phyloP scores from a whole-genome alignment of 2,797 vertebrate genomes.

The Lophotriccus pileatus region DNA sequence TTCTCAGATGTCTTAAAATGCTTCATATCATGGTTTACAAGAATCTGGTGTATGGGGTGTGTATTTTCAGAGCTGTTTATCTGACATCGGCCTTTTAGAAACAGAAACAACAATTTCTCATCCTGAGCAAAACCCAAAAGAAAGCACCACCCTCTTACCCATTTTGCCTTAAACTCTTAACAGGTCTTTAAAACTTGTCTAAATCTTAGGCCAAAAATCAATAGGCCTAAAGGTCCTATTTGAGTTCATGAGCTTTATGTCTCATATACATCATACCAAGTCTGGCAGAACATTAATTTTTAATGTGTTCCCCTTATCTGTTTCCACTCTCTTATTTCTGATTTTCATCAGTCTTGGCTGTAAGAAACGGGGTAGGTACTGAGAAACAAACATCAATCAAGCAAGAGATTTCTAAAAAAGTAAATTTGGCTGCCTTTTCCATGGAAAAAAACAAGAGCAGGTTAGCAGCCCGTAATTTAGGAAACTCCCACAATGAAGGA shows the following conservation, averaged over 20 bases:
- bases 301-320: neutral
- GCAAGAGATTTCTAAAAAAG: neutral
- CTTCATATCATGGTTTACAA: neutral
- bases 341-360: neutral
- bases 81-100: neutral
- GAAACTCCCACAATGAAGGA: neutral
- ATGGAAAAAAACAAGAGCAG: neutral
- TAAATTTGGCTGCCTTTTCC: neutral
- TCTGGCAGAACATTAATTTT: neutral
- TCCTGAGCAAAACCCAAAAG: neutral
- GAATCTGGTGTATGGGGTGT: neutral
- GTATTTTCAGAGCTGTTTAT: neutral
- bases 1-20: neutral
- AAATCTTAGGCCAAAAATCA: neutral
- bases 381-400: neutral
- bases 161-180: neutral
- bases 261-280: neutral
- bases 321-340: neutral
- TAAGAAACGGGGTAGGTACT: neutral
- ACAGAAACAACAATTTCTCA: neutral
- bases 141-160: neutral
- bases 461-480: neutral
- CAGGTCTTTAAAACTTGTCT: neutral
- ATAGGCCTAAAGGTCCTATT: rapidly evolving
- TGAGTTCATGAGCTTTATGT: neutral